A percentile compares a stretch with the other conserved stretches of the same genome.
Conservation (phyloP, 2,888 invertebrate species). For the Coelopa pilipes region DNA sequence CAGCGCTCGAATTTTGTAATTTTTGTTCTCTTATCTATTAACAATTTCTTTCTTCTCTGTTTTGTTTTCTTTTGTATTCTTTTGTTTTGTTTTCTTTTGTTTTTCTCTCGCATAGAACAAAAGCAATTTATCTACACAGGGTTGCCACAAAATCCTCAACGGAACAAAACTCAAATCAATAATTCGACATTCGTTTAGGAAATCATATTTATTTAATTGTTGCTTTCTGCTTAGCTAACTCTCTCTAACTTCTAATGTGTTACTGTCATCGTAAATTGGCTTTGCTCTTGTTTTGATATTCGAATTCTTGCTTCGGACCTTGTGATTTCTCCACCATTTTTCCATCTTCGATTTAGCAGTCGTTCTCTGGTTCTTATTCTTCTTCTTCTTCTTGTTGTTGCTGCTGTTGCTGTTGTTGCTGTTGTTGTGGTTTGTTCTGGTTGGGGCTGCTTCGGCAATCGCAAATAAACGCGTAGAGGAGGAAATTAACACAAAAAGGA, state of each 20-base stretch:
- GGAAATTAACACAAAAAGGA: slow-evolving; percentile 49
- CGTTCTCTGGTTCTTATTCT: background rate
- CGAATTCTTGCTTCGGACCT: too few species aligned
- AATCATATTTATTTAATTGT: background rate
- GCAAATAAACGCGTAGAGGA: background rate
- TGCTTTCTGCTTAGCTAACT: background rate
- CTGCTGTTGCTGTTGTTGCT: background rate
- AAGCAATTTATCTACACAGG: slow-evolving; percentile 42
- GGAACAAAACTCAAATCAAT: background rate
- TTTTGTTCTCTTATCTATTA: slow-evolving; percentile 44
- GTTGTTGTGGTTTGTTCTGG: background rate
- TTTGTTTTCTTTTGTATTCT: too few species aligned
- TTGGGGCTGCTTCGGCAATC: background rate
- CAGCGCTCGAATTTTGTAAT: slow-evolving; percentile 63
- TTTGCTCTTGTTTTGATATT: too few species aligned
- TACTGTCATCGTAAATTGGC: too few species aligned
- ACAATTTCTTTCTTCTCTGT: slow-evolving; percentile 38
- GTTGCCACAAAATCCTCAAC: background rate
- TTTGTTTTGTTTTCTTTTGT: slow-evolving; percentile 29
- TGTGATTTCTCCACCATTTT: background rate
- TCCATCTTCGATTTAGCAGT: slow-evolving; percentile 6
- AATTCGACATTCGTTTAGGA: background rate
- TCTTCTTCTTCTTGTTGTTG: background rate
- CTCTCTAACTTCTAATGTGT: background rate
- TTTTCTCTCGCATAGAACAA: slow-evolving; percentile 30